Evolutionary conservation across 2,797 vertebrate genomes (phyloP), one percentile per base, ranked within the genome.

Genomic region (Brachyalestes nurse): DNA sequence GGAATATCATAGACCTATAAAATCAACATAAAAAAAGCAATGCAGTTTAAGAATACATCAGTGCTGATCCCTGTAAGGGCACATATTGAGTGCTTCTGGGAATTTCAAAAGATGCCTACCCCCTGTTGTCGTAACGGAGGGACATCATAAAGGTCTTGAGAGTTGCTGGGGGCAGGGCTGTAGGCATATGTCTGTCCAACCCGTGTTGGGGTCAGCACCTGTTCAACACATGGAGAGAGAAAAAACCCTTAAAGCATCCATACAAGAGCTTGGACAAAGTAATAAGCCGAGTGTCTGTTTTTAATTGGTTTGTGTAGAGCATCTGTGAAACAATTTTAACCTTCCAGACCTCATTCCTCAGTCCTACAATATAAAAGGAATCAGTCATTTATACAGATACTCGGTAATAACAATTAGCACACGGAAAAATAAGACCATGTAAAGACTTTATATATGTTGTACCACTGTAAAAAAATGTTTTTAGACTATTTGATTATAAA

Each of bases 1-100:
- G 97, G 97, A 79, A 97, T 90, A 86, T 99, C 97, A 1, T 99
- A 99, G 40, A 98, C 94, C 98, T 99, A 89, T 66, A 83, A 88
- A 34, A 60, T 2, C 58, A 77, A 75, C 49, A 60, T 23, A 79
- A 1, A 62, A 45, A 72, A 10, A 38, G 23, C 13, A 58, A 23
- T 2, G 7, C 9, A 19, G 40, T 21, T 58, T 13, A 42, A 45
- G 23, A 2, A 5, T 6, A 4, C 67, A 38, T 21, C 25, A 6
- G 9, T 38, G 58, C 53, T 17, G 4, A 25, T 40, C 16, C 5
- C 14, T 25, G 40, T 65, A 49, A 25, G 2, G 1, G 5, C n/a
- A 19, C 2, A 6, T 23, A 34, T 2, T 67, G 16, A 28, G 21
- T 13, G 6, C 45, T 25, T 4, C 6, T 14, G 2, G 17, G 7